Evolutionary conservation across 30 jellyfish, hydroid and myxozoan species (phyloP), one percentile per base, ranked within the genome.

Genomic region (Phacellophora camtschatica): DNA sequence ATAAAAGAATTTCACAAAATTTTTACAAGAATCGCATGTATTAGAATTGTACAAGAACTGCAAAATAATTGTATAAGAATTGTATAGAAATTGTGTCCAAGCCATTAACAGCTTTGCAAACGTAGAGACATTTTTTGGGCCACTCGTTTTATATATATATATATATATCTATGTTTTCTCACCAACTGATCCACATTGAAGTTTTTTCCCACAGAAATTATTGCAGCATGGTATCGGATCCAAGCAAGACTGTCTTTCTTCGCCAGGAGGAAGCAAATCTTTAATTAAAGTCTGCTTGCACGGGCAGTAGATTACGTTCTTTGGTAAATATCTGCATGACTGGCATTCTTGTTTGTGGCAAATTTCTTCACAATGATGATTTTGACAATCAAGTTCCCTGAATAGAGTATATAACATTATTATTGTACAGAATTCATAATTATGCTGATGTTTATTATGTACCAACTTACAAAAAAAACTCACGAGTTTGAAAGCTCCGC

Each of bases 171-270:
- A n/a, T n/a, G n/a, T n/a, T n/a, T n/a, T n/a, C 64, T 49, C 30
- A 92, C 98, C 98, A 66, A 75, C 51, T 0, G 97, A 73, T 65
- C 98, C 98, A 75, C 98, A 92, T 2, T 30, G 88, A 39, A 92
- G 78, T 37, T 63, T 84, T 66, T 92, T 92, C 23, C 96, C 97
- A 79, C 98, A 92, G 57, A 86, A 66, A 64, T 80, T 85, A 23
- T 78, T 78, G 71, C 98, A 92, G 63, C 97, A 77, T 18, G 97
- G 98, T 7, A 92, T 65, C 16, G 96, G 88, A 73, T 92, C 98
- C 58, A 86, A 32, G 54, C 98, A 92, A 0, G 94, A 68, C 34
- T 66, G 73, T 55, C 96, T 39, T 10, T 29, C 45, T 36, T 85
- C 81, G 5, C 74, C 95, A 43, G 82, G 85, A 15, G 23, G 51